Evolutionary conservation across 2,113 vertebrate species (phyloP).

Genomic region (Desmodus rotundus): DNA sequence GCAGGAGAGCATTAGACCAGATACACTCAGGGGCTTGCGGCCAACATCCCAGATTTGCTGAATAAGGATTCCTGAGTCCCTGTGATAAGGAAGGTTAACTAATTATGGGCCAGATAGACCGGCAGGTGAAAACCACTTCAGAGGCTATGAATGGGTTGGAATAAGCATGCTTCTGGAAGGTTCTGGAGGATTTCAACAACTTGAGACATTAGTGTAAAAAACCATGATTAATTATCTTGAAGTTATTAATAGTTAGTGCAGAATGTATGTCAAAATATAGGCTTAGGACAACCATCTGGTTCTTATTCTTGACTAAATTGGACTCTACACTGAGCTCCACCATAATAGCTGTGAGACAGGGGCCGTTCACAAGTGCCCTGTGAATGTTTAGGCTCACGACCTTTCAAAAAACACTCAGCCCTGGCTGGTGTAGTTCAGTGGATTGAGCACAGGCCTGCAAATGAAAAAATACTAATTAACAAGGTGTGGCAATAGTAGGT

Average conservation of each 20-base stretch:
- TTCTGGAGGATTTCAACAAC: neutral
- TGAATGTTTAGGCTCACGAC: neutral
- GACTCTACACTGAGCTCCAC: neutral
- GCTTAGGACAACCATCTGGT: neutral
- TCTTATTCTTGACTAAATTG: neutral
- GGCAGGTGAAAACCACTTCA: neutral
- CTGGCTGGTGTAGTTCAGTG: too few species aligned
- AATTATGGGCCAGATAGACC: neutral
- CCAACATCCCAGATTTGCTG: neutral
- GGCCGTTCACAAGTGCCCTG: neutral
- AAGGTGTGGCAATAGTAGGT: neutral
- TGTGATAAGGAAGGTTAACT: neutral
- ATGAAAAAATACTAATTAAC: neutral
- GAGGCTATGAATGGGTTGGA: neutral
- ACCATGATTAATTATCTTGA: neutral
- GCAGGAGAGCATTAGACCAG: neutral
- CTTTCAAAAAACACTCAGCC: neutral
- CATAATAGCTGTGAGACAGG: neutral
- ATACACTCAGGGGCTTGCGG: neutral
- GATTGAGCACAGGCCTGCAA: too few species aligned
- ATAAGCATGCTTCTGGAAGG: neutral
- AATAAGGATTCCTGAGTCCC: neutral
- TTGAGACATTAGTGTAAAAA: neutral
- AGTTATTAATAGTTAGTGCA: neutral
- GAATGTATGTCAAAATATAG: neutral